Evolutionary conservation across 2,888 invertebrate species (phyloP), one percentile per base, ranked within the genome.

Genomic region (Lomographa bimaculata): DNA sequence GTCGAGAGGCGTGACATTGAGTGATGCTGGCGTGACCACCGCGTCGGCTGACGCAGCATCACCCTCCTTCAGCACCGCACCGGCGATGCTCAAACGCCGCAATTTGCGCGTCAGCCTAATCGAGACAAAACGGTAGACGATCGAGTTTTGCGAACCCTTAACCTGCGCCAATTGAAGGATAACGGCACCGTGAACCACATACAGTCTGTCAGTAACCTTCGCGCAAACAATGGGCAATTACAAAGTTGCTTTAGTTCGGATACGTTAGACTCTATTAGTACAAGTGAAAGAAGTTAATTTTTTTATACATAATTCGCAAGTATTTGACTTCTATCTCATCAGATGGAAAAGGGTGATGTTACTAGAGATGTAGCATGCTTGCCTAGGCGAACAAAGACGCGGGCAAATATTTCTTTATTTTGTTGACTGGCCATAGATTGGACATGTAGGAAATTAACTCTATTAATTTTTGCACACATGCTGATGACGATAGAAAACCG

Each of bases 1-100:
- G 57, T 55, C 57, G 56, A 64, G 54, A 52, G 60, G 64, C 62
- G 64, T 68, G 79, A 79, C 78, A 71, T 67, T 81, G 80, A 84
- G 71, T 68, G 68, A 81, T 81, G 69, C 29, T 62, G 62, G 62
- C 56, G 55, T 59, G 55, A 57, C 50, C 45, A 51, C 32, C 46
- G 46, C 48, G 37, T 46, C 42, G 35, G 33, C 44, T 36, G 39
- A 34, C 29, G 30, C 45, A 8, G 36, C 42, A 24, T 44, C 42
- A 26, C 33, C 36, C 21, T 28, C 25, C 36, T 28, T 48, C 48
- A 46, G 33, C 50, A 54, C 50, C 39, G 37, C 41, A 46, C 34
- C 41, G 45, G 42, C 44, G 50, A 54, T 55, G 58, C 52, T 55
- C 60, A 54, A 60, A 60, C 58, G 53, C 63, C 49, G 59, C 58